Evolutionary conservation across 2,888 invertebrate species (phyloP).

Genomic region (Ichneumoninae sp.): DNA sequence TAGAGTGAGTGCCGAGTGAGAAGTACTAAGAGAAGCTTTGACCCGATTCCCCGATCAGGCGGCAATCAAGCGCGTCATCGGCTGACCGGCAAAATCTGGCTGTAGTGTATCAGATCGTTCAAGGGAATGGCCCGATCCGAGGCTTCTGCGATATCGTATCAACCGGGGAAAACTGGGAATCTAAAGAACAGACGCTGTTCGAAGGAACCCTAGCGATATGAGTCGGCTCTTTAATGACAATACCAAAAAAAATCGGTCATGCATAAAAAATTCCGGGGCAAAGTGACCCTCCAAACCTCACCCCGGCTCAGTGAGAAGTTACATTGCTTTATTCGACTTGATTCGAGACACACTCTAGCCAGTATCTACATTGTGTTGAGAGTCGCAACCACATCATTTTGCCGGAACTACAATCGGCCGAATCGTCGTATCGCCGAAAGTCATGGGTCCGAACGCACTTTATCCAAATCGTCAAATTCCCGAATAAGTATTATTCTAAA

Average conservation of each 20-base stretch:
- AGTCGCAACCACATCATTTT: not conserved
- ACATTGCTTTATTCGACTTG: not conserved
- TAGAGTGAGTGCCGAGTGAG: slow-evolving; percentile 31
- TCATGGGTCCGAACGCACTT: too few species aligned
- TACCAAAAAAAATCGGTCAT: not conserved
- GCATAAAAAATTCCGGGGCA: not conserved
- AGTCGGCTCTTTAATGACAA: too few species aligned
- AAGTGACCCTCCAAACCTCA: not conserved
- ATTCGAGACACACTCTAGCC: not conserved
- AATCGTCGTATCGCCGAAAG: too few species aligned
- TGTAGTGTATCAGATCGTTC: slow-evolving; percentile 8
- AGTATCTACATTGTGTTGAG: not conserved
- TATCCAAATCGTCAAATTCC: too few species aligned
- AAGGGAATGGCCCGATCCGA: not conserved
- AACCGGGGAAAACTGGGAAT: not conserved
- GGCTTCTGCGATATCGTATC: not conserved
- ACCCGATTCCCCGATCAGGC: slow-evolving; percentile 58
- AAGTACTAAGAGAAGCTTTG: slow-evolving; percentile 58
- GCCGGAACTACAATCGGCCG: too few species aligned
- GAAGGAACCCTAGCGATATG: not conserved
- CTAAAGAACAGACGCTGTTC: not conserved
- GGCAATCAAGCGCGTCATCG: slow-evolving; percentile 18
- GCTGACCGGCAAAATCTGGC: slow-evolving; percentile 9
- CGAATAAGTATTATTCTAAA: too few species aligned
- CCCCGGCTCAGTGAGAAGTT: not conserved